A percentile compares a stretch with the other conserved stretches of the same genome.
Evolutionary conservation across 2,888 invertebrate species (phyloP).

Genomic region (Cantharis nigra): DNA sequence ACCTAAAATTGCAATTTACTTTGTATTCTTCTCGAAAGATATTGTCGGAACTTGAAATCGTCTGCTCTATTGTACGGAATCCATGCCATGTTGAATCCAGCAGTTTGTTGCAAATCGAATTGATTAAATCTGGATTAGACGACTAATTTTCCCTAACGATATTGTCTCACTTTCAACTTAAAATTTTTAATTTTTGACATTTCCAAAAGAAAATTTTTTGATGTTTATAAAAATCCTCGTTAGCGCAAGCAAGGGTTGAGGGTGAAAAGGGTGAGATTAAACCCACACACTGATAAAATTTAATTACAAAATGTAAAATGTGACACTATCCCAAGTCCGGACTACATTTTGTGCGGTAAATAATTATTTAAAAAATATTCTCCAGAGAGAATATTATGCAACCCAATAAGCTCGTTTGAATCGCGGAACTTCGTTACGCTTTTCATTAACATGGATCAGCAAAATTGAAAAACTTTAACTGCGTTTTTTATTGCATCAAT

Average conservation of each 20-base stretch:
- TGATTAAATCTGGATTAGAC: neutral
- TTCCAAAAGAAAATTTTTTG: neutral
- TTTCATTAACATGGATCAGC: neutral
- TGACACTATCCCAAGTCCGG: neutral
- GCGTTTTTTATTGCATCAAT: neutral
- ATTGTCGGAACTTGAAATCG: neutral
- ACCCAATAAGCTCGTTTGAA: neutral
- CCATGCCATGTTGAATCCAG: neutral
- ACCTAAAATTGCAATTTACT: neutral
- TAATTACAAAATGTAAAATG: neutral
- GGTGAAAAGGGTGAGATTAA: neutral
- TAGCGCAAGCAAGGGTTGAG: neutral
- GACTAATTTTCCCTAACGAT: neutral
- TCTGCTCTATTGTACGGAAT: neutral
- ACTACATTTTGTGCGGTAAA: neutral
- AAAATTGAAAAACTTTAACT: neutral
- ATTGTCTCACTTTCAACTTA: neutral
- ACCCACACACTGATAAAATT: neutral
- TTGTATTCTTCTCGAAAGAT: neutral
- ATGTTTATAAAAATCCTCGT: neutral
- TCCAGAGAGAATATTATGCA: neutral
- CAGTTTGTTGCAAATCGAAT: neutral
- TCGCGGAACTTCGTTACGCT: neutral
- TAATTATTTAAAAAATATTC: neutral
- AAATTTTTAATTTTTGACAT: neutral